Percentiles rank a stretch among this genome's conserved stretches.
Evolutionary conservation across 2,113 vertebrate genomes (phyloP).

Genomic region (Coregonus clupeaformis): DNA sequence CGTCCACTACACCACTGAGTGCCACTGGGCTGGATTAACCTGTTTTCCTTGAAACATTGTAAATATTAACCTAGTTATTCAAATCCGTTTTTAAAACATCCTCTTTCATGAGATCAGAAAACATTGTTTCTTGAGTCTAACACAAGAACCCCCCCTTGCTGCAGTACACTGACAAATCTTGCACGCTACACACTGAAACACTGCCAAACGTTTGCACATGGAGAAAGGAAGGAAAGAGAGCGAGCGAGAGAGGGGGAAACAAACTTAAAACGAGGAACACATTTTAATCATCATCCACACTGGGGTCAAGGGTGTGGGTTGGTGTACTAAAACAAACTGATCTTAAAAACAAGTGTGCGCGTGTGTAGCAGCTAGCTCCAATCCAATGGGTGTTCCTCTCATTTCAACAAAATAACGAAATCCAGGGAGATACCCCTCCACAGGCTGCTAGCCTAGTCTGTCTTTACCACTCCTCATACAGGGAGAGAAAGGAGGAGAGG

Average conservation of each 20-base stretch:
- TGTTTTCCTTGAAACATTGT: too few relatives aligned
- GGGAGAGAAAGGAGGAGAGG: neutral
- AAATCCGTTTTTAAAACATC: too few relatives aligned
- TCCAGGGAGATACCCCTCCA: constrained; percentile 8
- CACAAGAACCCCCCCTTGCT: neutral
- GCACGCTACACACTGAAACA: constrained; percentile 8
- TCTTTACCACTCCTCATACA: constrained; percentile 4
- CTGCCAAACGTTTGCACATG: neutral
- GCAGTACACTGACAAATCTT: neutral
- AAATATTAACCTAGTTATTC: too few relatives aligned
- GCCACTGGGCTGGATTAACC: too few relatives aligned
- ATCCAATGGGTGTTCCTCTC: constrained; percentile 7
- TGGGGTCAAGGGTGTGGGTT: constrained; percentile 8
- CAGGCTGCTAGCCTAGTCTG: neutral
- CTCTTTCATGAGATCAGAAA: neutral
- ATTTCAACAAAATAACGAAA: constrained; percentile 27
- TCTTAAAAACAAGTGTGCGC: too few relatives aligned
- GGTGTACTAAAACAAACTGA: neutral
- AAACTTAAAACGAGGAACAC: neutral
- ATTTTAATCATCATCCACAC: neutral
- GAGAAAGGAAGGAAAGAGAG: constrained; percentile 6
- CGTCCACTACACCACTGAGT: too few relatives aligned
- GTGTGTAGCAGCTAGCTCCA: neutral
- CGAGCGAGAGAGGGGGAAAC: neutral
- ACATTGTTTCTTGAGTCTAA: neutral